These are phyloP conservation scores for Pteria penguin DNA, from an alignment of 2,888 invertebrate genomes.

Conservation along the genomic window DNA sequence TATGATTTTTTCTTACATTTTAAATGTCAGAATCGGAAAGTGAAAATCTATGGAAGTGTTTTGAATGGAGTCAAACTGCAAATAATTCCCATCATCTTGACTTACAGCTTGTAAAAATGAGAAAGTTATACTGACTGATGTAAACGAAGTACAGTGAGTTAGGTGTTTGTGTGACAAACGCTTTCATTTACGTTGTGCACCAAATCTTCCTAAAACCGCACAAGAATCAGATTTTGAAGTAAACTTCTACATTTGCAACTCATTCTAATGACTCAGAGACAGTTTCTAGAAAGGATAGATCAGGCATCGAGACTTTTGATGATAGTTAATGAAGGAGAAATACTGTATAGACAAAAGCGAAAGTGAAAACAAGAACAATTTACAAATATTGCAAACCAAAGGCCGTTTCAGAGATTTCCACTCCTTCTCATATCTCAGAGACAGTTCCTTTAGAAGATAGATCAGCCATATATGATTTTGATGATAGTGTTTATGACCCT, in stretches of 20 bases:
- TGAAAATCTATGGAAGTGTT: constrained; percentile 15
- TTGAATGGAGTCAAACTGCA: constrained; percentile 1
- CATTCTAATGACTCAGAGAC: constrained; percentile 12
- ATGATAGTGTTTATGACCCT: constrained; percentile 18
- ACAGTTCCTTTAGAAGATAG: constrained; percentile 1
- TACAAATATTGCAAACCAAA: constrained; percentile 10
- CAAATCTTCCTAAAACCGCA: constrained; percentile 7
- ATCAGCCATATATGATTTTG: neutral
- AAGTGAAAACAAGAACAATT: neutral
- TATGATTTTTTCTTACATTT: neutral
- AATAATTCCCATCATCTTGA: neutral
- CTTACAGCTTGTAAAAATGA: neutral
- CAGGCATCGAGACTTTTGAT: constrained; percentile 1
- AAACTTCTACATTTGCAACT: constrained; percentile 12
- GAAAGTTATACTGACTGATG: constrained; percentile 2
- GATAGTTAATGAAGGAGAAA: too few species aligned
- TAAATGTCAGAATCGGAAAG: constrained; percentile 6
- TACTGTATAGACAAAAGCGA: neutral
- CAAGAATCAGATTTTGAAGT: constrained; percentile 20
- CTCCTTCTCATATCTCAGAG: constrained; percentile 1
- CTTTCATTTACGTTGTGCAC: constrained; percentile 8
- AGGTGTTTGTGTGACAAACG: constrained; percentile 14
- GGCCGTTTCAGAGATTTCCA: neutral
- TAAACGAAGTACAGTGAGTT: constrained; percentile 14
- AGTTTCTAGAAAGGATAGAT: constrained; percentile 1